These are phyloP conservation scores for Heptranchias perlo DNA, from an alignment of 2,113 vertebrate genomes.

Conservation along the genomic window DNA sequence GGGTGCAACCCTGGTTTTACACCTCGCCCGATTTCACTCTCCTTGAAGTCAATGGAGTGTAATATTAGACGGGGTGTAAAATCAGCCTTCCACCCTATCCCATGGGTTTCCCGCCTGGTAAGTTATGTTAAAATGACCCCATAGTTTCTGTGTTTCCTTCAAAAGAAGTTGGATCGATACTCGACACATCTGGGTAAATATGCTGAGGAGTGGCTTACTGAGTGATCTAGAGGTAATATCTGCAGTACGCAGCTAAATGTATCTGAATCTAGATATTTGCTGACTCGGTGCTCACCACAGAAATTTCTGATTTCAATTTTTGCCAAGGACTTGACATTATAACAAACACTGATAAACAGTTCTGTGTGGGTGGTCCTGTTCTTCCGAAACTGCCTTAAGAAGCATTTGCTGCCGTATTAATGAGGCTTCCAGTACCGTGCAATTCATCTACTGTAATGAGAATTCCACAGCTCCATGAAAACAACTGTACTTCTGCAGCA, in stretches of 20 bases:
- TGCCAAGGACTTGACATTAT: background rate
- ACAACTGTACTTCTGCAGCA: background rate
- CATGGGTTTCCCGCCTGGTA: no score
- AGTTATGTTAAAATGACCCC: no score
- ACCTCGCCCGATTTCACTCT: no score
- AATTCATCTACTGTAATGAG: background rate
- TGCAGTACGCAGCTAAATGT: background rate
- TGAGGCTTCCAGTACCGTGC: background rate
- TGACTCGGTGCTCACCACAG: background rate
- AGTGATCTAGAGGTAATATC: background rate
- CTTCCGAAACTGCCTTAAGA: background rate
- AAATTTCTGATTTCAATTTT: background rate
- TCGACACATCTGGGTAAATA: background rate
- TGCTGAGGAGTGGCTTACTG: background rate
- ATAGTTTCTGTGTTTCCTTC: background rate
- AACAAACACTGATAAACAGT: background rate
- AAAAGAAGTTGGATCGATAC: background rate
- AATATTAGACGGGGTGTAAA: no score
- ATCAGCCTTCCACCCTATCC: no score
- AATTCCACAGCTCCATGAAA: background rate
- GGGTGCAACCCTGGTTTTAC: no score
- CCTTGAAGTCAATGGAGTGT: no score
- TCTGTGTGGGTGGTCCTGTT: background rate
- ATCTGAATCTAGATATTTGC: background rate
- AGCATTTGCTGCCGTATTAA: background rate